Evolutionary conservation across 1,140 invertebrate species (phyloP).

Genomic region (Pseudomyrmex dendroicus): DNA sequence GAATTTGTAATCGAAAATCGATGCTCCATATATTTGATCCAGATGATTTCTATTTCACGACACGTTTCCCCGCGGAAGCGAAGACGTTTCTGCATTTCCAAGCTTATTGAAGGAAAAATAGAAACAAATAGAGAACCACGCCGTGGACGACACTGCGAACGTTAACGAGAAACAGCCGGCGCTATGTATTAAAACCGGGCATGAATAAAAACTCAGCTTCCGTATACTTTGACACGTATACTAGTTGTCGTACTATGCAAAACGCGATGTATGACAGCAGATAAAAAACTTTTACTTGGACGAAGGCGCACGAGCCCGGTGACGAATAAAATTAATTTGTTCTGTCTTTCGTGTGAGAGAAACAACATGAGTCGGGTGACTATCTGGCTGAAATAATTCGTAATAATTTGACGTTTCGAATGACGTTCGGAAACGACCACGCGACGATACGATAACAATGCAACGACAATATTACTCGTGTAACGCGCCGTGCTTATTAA

Average conservation of each 20-base stretch:
- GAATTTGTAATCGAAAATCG: not conserved
- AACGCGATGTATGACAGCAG: not conserved
- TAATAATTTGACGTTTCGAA: constrained; percentile 1
- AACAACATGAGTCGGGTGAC: constrained; percentile 23
- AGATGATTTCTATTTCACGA: constrained; percentile 17
- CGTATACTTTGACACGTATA: constrained; percentile 24
- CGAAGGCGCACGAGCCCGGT: not conserved
- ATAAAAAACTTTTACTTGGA: constrained; percentile 22
- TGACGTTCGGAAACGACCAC: not conserved
- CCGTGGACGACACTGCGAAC: not conserved
- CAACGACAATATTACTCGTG: not conserved
- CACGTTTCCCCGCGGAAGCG: not conserved
- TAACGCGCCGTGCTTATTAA: not conserved
- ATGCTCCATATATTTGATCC: too few relatives aligned
- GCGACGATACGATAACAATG: not conserved
- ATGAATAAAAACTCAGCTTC: constrained; percentile 36
- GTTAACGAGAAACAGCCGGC: constrained; percentile 7
- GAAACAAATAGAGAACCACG: not conserved
- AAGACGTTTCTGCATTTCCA: constrained; percentile 12
- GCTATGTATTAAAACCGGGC: not conserved
- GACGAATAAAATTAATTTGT: constrained; percentile 57
- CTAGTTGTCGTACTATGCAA: not conserved
- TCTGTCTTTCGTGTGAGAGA: not conserved
- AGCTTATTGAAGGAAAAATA: not conserved
- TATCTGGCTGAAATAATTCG: not conserved